Base-by-base conservation (phyloP, 2,888 invertebrate species). In the Macaria liturata region DNA sequence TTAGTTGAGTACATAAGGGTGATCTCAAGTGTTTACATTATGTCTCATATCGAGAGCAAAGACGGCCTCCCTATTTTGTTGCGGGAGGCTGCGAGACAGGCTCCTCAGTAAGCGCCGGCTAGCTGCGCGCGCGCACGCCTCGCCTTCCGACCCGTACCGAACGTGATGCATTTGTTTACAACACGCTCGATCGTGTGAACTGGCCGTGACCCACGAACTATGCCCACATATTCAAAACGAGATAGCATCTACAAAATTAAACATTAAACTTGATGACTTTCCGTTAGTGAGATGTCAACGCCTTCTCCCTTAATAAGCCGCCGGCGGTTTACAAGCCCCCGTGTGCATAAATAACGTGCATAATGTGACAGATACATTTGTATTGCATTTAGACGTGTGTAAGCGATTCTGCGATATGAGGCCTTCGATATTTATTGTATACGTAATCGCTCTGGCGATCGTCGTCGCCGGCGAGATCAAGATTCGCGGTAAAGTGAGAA, bases 341-440 rank as follows among this genome's bases (percentile, higher is more conserved):
- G 78, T 75, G 79, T 65, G 77, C 77, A 83, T 89, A 89, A 89
- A 88, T 88, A 80, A 84, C 71, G 74, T 73, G 78, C 80, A 88
- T 89, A 88, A 91, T 91, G 89, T 87, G 90, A 89, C 88, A 88
- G 78, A 82, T 83, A 84, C 84, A 86, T 85, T 83, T 83, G 81
- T 84, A 79, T 75, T 72, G 78, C 75, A 79, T 82, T 81, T 76
- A 79, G 75, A 75, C 79, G 87, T 83, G 84, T 83, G 74, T 76
- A 78, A 82, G 76, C 77, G 75, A 82, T 83, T 80, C 68, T 69
- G 76, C 81, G 76, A 79, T 73, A 91, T 91, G 91, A 89, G 80
- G 83, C 71, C 73, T 70, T 84, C 83, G 67, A 77, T 81, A 70
- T 74, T 88, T 81, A 84, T 91, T 82, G 81, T 90, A 83, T 89